Evolutionary conservation across 2,888 invertebrate genomes (phyloP).

Genomic region (Eudemis profundana): DNA sequence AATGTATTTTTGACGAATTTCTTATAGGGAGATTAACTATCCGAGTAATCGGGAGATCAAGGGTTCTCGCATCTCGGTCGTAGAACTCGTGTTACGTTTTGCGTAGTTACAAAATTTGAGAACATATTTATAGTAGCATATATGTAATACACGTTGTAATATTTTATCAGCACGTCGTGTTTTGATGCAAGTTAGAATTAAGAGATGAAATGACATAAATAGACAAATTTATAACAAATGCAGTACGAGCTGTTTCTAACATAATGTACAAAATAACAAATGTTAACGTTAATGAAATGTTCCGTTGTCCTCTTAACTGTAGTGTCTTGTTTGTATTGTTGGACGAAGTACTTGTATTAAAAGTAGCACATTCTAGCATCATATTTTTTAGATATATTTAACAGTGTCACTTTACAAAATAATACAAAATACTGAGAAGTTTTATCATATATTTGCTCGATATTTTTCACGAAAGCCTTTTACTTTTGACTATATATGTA

Average conservation of each 20-base stretch:
- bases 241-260: constrained; percentile 35
- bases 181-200: constrained; percentile 57
- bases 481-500: constrained; percentile 27
- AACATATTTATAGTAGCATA: constrained; percentile 32
- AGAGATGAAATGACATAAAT: constrained; percentile 41
- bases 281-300: constrained; percentile 30
- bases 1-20: constrained; percentile 35
- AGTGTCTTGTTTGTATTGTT: constrained; percentile 27
- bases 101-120: constrained; percentile 29
- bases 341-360: constrained; percentile 25
- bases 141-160: constrained; percentile 52
- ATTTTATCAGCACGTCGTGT: constrained; percentile 60
- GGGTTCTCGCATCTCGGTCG: constrained; percentile 14
- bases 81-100: constrained; percentile 29
- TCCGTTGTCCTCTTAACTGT: constrained; percentile 28
- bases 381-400: constrained; percentile 29
- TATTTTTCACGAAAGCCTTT: constrained; percentile 14
- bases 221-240: constrained; percentile 41
- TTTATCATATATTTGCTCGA: constrained; percentile 15
- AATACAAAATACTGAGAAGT: constrained; percentile 18
- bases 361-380: constrained; percentile 33
- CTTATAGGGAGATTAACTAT: constrained; percentile 20
- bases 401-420: constrained; percentile 28
- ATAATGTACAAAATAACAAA: constrained; percentile 41
- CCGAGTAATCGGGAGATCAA: constrained; percentile 5